Base-by-base conservation (phyloP, 35 echinoderm and acorn worm genomes). In the Chiridota heheva region DNA sequence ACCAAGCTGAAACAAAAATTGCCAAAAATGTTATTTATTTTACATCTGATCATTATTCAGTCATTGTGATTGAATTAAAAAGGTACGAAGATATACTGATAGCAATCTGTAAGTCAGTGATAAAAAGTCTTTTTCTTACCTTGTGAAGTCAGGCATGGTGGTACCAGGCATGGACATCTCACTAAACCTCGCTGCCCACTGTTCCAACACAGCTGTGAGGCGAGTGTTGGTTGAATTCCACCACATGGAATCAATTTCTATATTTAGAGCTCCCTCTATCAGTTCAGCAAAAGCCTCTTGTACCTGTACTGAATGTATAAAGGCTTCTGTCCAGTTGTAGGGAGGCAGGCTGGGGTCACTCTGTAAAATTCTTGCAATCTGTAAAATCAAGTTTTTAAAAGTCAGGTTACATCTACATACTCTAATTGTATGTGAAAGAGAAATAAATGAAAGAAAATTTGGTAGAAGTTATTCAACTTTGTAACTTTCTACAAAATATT, bases 251-350 rank as follows among this genome's bases (percentile, higher is more conserved):
- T 74, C 70, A 5, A 53, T 29, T 74, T 44, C 0, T 8, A 74
- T 51, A 2, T 16, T 16, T 8, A 47, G 70, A 51, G 70, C 43
- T 12, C 56, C 18, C 27, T 6, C 20, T 51, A 74, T 51, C 8
- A 74, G 70, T 7, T 30, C 44, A 16, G 44, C 15, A 31, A 74
- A 0, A 7, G 70, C 70, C 33, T 51, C 40, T 13, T 17, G 47
- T n/a, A 31, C 7, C 24, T 32, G 47, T 5, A 16, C 0, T 34
- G 43, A 51, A 7, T 51, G 44, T 3, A 74, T 29, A 47, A 51
- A 74, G 40, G 70, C 47, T 27, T 42, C 70, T 17, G 70, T 74
- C 70, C 70, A 74, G 43, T 74, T 74, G 70, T 74, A 74, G 0
- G 70, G 70, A 1, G 43, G 43, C 36, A 53, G 29, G 2, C 43